Evolutionary conservation across 2,113 vertebrate genomes (phyloP).

Genomic region (Maccullochella peelii): DNA sequence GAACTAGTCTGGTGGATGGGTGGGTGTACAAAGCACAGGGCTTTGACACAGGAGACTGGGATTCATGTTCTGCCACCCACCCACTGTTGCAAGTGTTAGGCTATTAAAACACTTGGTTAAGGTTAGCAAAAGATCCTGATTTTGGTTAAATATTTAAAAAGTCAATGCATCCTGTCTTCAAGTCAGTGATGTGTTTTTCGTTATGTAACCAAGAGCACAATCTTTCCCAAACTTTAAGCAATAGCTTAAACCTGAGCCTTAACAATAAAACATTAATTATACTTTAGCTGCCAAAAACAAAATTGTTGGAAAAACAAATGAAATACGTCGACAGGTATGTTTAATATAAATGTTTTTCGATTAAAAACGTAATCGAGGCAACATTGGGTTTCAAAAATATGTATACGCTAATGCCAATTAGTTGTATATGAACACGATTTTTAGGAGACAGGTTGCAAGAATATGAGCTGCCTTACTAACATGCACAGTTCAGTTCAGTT

Average conservation of each 20-base stretch:
- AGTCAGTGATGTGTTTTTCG: background rate
- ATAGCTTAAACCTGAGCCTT: background rate
- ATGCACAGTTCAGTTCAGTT: constrained; percentile 17
- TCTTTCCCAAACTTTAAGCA: background rate
- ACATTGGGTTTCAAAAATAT: too few species aligned
- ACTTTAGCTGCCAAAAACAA: background rate
- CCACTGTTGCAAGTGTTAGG: background rate
- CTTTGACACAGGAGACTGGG: background rate
- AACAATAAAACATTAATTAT: too few species aligned
- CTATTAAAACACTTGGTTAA: background rate
- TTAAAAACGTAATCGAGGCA: background rate
- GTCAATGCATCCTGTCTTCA: background rate
- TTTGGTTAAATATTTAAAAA: background rate
- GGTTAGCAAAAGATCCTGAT: background rate
- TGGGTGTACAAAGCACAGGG: background rate
- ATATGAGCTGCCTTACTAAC: background rate
- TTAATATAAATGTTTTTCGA: background rate
- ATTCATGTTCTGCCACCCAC: background rate
- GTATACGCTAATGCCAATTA: too few species aligned
- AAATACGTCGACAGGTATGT: background rate
- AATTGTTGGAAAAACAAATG: background rate
- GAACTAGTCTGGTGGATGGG: background rate
- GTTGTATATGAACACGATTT: background rate
- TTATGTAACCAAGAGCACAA: background rate
- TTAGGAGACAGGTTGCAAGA: background rate